Evolutionary conservation across 2,888 invertebrate species (phyloP).

Genomic region (Laspeyria flexula): DNA sequence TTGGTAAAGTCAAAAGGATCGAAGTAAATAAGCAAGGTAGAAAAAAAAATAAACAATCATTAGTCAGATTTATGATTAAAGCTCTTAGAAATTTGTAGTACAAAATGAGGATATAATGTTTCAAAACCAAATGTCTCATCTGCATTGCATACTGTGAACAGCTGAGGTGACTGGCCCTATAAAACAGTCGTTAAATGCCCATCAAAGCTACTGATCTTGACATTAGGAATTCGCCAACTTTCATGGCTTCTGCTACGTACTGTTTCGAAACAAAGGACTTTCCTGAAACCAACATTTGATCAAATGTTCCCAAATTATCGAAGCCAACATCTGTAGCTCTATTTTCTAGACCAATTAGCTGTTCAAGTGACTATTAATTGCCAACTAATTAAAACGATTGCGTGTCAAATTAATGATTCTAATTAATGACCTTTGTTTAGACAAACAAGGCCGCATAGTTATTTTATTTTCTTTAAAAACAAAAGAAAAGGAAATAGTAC

Average conservation of each 20-base stretch:
- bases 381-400: constrained; percentile 35
- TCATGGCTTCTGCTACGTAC: constrained; percentile 1
- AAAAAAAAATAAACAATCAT: background rate
- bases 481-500: constrained; percentile 1
- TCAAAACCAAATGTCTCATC: background rate
- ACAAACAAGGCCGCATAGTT: constrained; percentile 37
- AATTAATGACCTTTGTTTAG: constrained; percentile 43
- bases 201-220: constrained; percentile 41
- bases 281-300: background rate
- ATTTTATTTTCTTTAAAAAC: constrained; percentile 7
- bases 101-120: background rate
- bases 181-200: constrained; percentile 33
- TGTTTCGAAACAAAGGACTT: constrained; percentile 11
- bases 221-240: constrained; percentile 21
- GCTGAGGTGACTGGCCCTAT: constrained; percentile 36
- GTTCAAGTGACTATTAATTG: constrained; percentile 27
- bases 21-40: background rate
- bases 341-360: constrained; percentile 28
- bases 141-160: constrained; percentile 5
- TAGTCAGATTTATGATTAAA: background rate
- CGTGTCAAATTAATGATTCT: constrained; percentile 41
- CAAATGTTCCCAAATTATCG: constrained; percentile 1
- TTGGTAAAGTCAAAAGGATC: background rate
- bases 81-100: background rate
- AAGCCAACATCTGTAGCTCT: constrained; percentile 7